Evolutionary conservation across 1,140 invertebrate species (phyloP), one percentile per base, ranked within the genome.

Genomic region (Drosophila biarmipes): DNA sequence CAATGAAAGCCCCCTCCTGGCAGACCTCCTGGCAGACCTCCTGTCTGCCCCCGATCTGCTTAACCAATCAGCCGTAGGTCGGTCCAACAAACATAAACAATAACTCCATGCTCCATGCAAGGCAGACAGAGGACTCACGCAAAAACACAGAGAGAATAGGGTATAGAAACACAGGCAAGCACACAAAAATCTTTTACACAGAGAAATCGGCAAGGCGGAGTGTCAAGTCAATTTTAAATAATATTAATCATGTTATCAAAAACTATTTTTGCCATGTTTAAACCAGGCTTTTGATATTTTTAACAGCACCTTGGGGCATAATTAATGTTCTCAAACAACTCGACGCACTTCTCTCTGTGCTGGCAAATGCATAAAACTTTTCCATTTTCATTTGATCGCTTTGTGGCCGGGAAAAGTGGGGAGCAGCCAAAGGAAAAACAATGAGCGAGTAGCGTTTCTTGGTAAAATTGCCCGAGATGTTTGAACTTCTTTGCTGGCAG

Each of bases 101-200:
- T 67, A 85, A 73, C 62, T 81, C 67, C 81, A 85, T 80, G 81
- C 81, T 81, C 67, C 81, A 85, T 80, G 81, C 81, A 76, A 51
- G 49, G 48, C 45, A 69, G 46, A 43, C 56, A 57, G 15, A 71
- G 45, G 62, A 80, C 58, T 69, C 46, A 51, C 57, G 53, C 21
- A 62, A 38, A 73, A 45, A 62, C 17, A 67, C 38, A 62, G 19
- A 46, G 14, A 27, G 10, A 37, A 71, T 12, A 38, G 35, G 19
- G 46, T 49, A 52, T 49, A 51, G 45, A 66, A 24, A 48, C 48
- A 78, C 51, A 63, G 38, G 37, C 51, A 71, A 55, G 72, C 59
- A 62, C 51, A 51, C 15, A 35, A 46, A 56, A 24, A 48, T 15
- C 2, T 19, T 19, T 10, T 10, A 21, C 19, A 45, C 42, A 45